Evolutionary conservation across 2,797 vertebrate species (phyloP).

Genomic region (Microctenopoma stevenorrisi): DNA sequence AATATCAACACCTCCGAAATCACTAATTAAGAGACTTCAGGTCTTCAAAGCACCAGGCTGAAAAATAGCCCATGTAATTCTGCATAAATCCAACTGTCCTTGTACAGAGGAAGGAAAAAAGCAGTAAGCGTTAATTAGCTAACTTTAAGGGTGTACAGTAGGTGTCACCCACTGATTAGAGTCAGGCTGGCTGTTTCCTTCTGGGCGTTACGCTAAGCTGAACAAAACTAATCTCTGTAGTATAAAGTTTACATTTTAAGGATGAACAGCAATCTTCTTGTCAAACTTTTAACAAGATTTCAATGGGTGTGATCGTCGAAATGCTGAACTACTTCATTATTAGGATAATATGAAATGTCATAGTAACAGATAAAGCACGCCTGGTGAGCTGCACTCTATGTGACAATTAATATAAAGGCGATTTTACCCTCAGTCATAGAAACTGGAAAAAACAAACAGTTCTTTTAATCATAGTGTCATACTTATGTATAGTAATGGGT

Average conservation of each 20-base stretch:
- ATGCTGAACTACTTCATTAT: neutral
- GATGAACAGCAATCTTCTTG: conserved; percentile 4
- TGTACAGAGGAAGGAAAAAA: neutral
- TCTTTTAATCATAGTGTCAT: conserved; percentile 34
- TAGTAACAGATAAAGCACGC: conserved; percentile 21
- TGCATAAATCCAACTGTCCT: neutral
- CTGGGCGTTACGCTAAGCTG: conserved; percentile 3
- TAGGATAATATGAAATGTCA: conserved; percentile 13
- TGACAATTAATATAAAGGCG: conserved; percentile 12
- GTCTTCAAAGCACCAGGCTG: neutral
- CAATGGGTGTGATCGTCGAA: neutral
- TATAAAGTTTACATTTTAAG: conserved; percentile 9
- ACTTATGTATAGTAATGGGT: conserved; percentile 33
- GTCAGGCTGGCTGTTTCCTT: neutral
- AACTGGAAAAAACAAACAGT: conserved; percentile 1
- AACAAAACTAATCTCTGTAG: neutral
- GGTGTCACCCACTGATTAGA: neutral
- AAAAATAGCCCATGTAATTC: neutral
- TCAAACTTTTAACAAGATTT: conserved; percentile 1
- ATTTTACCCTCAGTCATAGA: conserved; percentile 14
- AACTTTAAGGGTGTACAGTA: neutral
- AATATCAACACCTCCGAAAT: neutral
- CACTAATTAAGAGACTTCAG: neutral
- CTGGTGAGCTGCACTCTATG: conserved; percentile 17
- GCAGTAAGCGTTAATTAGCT: neutral